These are phyloP conservation scores for Subacronicta megacephala DNA, from an alignment of 2,888 invertebrate species.

Conservation along the genomic window DNA sequence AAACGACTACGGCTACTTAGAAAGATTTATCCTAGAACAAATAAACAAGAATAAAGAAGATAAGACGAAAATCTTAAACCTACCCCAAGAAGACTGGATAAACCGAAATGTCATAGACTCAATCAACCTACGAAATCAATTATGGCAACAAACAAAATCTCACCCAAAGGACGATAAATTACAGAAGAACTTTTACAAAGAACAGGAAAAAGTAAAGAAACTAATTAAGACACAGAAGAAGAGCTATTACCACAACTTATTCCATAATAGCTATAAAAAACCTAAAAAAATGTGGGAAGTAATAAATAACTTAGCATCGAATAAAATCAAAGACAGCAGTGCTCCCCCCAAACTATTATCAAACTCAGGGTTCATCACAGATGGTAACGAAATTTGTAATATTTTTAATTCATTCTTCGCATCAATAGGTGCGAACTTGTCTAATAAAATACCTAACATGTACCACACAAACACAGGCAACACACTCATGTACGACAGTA, in stretches of 20 bases:
- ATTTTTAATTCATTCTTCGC: slow-evolving; percentile 35
- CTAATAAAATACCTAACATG: slow-evolving; percentile 18
- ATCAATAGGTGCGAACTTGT: slow-evolving; percentile 5
- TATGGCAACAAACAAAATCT: slow-evolving; percentile 37
- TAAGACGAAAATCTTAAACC: slow-evolving; percentile 36
- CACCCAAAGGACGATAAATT: slow-evolving; percentile 21
- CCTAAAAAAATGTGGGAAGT: slow-evolving; percentile 47
- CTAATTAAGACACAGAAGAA: slow-evolving; percentile 27
- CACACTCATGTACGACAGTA: slow-evolving; percentile 11
- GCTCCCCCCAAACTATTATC: slow-evolving; percentile 6
- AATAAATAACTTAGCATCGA: slow-evolving; percentile 38
- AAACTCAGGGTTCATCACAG: slow-evolving; percentile 14
- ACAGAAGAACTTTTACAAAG: slow-evolving; percentile 18
- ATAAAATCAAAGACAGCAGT: slow-evolving; percentile 10
- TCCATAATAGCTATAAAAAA: slow-evolving; percentile 24
- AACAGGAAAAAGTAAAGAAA: slow-evolving; percentile 18
- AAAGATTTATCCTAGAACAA: slow-evolving; percentile 6
- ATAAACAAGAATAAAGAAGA: slow-evolving; percentile 21
- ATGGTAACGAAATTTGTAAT: slow-evolving; percentile 41
- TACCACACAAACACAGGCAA: slow-evolving; percentile 7
- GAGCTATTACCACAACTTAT: slow-evolving; percentile 31
- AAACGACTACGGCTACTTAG: too few species aligned
- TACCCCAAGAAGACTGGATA: too few species aligned
- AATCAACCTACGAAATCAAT: slow-evolving; percentile 43
- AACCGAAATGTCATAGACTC: slow-evolving; percentile 17